Evolutionary conservation across 2,113 vertebrate species (phyloP).

Genomic region (Hemibagrus wyckioides): DNA sequence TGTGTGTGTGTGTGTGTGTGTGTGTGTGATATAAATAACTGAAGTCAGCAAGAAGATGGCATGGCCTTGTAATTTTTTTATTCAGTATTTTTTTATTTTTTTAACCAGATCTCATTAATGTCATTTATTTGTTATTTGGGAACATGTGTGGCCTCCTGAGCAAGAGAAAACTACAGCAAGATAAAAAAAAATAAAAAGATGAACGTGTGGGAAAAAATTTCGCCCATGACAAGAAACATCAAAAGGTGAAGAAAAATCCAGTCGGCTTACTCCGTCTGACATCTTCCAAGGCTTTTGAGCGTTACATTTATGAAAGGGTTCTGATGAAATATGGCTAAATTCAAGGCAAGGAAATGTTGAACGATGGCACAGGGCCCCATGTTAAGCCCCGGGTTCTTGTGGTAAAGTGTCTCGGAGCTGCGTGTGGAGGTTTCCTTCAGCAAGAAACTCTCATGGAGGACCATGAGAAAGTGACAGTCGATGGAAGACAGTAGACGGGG

Average conservation of each 20-base stretch:
- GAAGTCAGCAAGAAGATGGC: background rate
- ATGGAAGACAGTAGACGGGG: background rate
- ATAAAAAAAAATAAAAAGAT: background rate
- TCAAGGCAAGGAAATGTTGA: background rate
- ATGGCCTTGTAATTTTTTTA: background rate
- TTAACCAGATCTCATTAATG: background rate
- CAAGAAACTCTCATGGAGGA: background rate
- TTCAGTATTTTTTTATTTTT: background rate
- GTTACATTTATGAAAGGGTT: background rate
- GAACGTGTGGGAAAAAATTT: background rate
- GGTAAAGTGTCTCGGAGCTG: background rate
- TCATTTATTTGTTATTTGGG: background rate
- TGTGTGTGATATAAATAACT: background rate
- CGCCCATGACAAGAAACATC: background rate
- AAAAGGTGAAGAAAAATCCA: background rate
- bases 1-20: background rate
- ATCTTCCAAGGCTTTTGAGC: background rate
- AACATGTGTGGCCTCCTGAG: background rate
- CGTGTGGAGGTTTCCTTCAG: background rate
- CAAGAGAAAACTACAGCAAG: background rate
- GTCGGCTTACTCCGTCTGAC: background rate
- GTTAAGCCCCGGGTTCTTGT: background rate
- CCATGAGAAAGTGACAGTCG: background rate
- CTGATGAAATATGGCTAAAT: background rate
- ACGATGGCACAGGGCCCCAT: background rate